These are phyloP conservation scores for Carduelis carduelis DNA, from an alignment of 2,797 vertebrate genomes.

Conservation along the genomic window DNA sequence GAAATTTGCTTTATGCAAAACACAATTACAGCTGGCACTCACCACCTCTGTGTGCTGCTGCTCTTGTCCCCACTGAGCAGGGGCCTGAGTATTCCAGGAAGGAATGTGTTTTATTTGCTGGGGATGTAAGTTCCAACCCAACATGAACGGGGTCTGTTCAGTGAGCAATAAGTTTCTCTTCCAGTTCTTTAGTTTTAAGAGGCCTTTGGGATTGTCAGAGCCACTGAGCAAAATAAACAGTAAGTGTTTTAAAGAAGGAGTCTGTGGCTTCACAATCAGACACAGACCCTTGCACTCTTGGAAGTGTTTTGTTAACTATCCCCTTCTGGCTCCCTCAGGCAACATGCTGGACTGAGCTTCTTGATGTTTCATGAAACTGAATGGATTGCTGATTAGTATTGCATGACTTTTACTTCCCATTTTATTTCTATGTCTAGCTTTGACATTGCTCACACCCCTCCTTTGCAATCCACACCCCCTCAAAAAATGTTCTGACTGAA, in stretches of 20 bases:
- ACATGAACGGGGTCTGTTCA: background rate
- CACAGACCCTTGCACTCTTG: background rate
- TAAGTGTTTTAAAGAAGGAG: background rate
- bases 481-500: slow-evolving; percentile 67
- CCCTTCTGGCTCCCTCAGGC: background rate
- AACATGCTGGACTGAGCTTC: background rate
- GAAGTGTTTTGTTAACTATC: background rate
- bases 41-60: background rate
- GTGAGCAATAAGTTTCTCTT: background rate
- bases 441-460: background rate
- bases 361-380: background rate
- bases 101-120: background rate
- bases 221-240: background rate
- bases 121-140: background rate
- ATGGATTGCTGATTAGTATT: slow-evolving; percentile 24
- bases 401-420: slow-evolving; percentile 36
- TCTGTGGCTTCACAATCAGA: background rate
- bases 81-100: background rate
- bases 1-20: background rate
- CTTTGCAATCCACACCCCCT: slow-evolving; percentile 28
- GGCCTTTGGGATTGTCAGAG: background rate
- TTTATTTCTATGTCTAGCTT: slow-evolving; percentile 27
- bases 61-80: background rate
- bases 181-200: background rate
- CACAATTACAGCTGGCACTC: background rate